Percentiles rank a stretch among this genome's conserved stretches.
These are phyloP conservation scores for Psittacula cyanocephala DNA, from an alignment of 2,113 vertebrate species.

Conservation along the genomic window DNA sequence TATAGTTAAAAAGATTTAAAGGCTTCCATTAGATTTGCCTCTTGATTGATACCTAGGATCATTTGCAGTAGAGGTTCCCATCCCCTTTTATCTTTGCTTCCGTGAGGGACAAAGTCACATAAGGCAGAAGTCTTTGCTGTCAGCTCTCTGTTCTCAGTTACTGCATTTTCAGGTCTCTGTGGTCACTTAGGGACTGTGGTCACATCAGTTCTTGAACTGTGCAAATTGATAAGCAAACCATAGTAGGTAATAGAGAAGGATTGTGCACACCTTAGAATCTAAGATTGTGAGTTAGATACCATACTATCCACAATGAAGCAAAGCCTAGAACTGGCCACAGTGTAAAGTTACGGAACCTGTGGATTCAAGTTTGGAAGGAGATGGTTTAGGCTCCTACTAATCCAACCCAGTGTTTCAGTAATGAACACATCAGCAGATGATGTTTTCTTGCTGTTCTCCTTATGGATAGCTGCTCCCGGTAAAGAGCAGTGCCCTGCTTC, in stretches of 20 bases:
- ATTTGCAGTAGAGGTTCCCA: background rate
- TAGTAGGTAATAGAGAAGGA: background rate
- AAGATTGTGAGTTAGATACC: background rate
- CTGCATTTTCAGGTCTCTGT: background rate
- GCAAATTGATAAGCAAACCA: background rate
- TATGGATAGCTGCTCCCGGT: background rate
- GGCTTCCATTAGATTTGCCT: conserved; percentile 10
- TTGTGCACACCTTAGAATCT: background rate
- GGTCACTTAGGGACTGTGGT: background rate
- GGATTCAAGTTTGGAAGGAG: background rate
- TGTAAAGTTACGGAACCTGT: background rate
- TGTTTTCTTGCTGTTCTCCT: background rate
- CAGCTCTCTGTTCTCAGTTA: background rate
- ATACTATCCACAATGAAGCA: background rate
- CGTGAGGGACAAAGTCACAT: background rate
- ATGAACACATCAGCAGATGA: background rate
- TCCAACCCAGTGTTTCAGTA: background rate
- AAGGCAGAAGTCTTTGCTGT: background rate
- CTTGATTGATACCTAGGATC: background rate
- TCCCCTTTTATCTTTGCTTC: background rate
- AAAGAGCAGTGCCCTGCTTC: background rate
- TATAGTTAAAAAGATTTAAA: background rate
- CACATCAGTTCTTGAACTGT: background rate
- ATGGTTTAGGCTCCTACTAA: background rate
- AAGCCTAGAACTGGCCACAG: background rate